Evolutionary conservation across 2,797 vertebrate species (phyloP).

Genomic region (Bucorvus abyssinicus): DNA sequence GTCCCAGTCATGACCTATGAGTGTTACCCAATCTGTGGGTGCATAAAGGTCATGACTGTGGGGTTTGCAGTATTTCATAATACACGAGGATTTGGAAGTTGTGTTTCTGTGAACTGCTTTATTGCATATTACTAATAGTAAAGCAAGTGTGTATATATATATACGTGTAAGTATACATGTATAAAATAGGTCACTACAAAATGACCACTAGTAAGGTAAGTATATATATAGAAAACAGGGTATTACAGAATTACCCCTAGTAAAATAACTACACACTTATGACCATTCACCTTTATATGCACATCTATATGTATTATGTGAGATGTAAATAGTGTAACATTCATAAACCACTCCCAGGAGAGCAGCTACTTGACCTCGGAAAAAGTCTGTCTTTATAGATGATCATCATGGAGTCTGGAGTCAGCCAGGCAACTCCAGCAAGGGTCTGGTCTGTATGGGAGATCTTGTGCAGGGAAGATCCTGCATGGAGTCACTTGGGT

Average conservation of each 20-base stretch:
- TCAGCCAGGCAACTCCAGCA: not conserved
- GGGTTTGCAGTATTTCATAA: not conserved
- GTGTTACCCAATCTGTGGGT: not conserved
- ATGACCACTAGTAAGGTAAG: not conserved
- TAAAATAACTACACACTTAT: not conserved
- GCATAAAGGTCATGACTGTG: not conserved
- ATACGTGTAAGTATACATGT: not conserved
- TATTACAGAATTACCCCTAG: not conserved
- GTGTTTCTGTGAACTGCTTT: not conserved
- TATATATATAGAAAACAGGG: not conserved
- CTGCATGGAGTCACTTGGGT: too few relatives aligned
- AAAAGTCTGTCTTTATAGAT: not conserved
- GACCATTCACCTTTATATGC: not conserved
- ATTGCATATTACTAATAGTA: not conserved
- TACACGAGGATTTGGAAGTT: not conserved
- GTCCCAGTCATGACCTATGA: not conserved
- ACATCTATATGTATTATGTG: not conserved
- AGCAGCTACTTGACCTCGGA: fast-evolving
- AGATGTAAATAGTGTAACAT: not conserved
- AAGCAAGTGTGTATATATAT: not conserved
- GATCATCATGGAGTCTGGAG: not conserved
- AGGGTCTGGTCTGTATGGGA: too few relatives aligned
- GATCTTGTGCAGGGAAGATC: not conserved
- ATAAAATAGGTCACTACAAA: not conserved
- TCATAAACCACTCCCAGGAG: not conserved